Base-by-base conservation (phyloP, 2,888 invertebrate species). In the Aleiodes testaceus region DNA sequence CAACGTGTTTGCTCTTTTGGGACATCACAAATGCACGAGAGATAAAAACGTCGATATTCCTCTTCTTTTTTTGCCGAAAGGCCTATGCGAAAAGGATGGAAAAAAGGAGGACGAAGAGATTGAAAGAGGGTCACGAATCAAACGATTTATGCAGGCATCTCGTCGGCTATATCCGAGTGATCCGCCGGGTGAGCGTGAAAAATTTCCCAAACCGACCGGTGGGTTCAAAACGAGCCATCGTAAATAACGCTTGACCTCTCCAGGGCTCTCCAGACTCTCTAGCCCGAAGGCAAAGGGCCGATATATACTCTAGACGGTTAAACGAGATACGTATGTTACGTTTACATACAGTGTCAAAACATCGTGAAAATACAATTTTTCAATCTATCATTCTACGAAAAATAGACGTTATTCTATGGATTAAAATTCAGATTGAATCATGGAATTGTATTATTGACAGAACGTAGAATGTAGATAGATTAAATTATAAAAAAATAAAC, bases 231-330 rank as follows among this genome's bases (percentile, higher is more conserved):
- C 36, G 59, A 59, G 18, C 36, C 16, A 42, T 59, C 59, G 18
- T 59, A 59, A 59, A 59, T 59, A 59, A 42, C 36, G 36, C 36
- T n/a, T 55, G 55, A 55, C 55, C 55, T 55, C 55, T 55, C 30
- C 30, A 12, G n/a, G 30, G 55, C 55, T 2, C 55, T 30, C 36
- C 42, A 42, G 36, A 14, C 59, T 59, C 42, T 30, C 42, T 30
- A 59, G 42, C 59, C 36, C 42, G 16, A 59, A 14, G 49, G 49
- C 7, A 49, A 16, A 14, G 49, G 49, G 59, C 42, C 14, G 26
- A 12, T 42, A 18, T 14, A 59, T 16, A 6, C 16, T 18, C 16
- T 42, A 18, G 42, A 36, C 36, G 36, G 16, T 50, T 50, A 50
- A 16, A 59, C 36, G 36, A 20, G 30, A 55, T 55, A 30, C 55